Evolutionary conservation across 1,140 invertebrate genomes (phyloP), one percentile per base, ranked within the genome.

Genomic region (Papilio dardanus): DNA sequence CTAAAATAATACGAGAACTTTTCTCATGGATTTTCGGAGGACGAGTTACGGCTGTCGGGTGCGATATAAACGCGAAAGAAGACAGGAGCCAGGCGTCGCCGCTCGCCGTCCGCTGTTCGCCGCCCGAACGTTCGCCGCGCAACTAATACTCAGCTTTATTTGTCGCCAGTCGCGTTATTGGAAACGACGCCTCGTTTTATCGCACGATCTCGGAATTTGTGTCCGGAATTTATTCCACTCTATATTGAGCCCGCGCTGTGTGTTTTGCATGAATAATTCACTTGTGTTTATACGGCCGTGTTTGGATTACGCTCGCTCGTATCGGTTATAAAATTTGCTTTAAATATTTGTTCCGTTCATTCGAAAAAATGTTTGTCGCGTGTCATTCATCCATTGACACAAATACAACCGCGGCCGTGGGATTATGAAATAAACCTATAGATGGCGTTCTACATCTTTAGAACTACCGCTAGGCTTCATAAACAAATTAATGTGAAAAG

Each of bases 131-230:
- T 46, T 46, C 42, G 19, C 19, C 21, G 71, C 62, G 75, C 76
- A 71, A 77, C 71, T 77, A 77, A 79, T 79, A 74, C 75, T 77
- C 54, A 35, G 75, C 73, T 75, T 79, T 83, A 83, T 83, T 83
- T 75, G 79, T 83, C 79, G 76, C 73, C 73, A 42, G 68, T 30
- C 69, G 75, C 78, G 76, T 79, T 83, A 83, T 83, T 83, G 81
- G 81, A 79, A 83, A 76, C 77, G 77, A 79, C 74, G 42, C 24
- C 24, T 31, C 69, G 81, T 81, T 83, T 81, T 81, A 83, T 83
- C 81, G 74, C 76, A 75, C 77, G 77, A 79, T 83, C 77, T 79
- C 78, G 77, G 81, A 83, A 83, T 83, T 81, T 81, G 76, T 78
- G 80, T 79, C 69, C 74, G 76, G 78, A 78, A 81, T 83, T 79